Percentiles rank a stretch among this genome's conserved stretches.
These are phyloP conservation scores for Mesoligia furuncula DNA, from an alignment of 2,888 invertebrate genomes.

Conservation along the genomic window DNA sequence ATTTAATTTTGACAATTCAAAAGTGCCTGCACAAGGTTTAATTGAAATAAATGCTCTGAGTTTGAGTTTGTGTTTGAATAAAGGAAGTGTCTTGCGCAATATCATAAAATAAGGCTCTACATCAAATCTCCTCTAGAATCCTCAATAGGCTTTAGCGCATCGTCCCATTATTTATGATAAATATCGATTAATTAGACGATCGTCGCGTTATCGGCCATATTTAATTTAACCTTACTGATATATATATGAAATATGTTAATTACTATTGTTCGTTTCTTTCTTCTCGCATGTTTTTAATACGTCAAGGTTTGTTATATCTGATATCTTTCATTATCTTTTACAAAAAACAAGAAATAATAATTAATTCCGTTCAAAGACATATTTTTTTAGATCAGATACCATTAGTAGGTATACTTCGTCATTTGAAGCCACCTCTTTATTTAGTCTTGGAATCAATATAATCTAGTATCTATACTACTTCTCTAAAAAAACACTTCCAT, in stretches of 20 bases:
- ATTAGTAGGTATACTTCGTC: no score
- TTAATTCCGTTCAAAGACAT: neutral
- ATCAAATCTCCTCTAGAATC: neutral
- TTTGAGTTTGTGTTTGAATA: neutral
- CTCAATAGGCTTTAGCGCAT: neutral
- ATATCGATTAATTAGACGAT: constrained; percentile 15
- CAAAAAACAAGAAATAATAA: neutral
- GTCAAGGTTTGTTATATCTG: constrained; percentile 38
- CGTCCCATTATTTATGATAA: constrained; percentile 1
- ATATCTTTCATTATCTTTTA: constrained; percentile 27
- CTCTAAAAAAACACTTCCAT: no score
- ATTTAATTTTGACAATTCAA: no score
- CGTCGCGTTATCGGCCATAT: constrained; percentile 24
- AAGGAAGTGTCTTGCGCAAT: neutral
- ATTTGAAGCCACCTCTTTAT: neutral
- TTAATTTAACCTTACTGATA: constrained; percentile 54
- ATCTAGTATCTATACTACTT: neutral
- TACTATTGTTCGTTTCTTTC: constrained; percentile 42
- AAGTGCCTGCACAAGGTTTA: no score
- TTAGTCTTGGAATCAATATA: neutral
- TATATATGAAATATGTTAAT: constrained; percentile 30
- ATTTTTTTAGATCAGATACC: neutral
- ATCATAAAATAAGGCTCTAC: constrained; percentile 11
- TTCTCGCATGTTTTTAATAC: constrained; percentile 12
- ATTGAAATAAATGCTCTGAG: no score